Percentiles rank a stretch among this genome's conserved stretches.
These are phyloP conservation scores for Rhynchophorus ferrugineus DNA, from an alignment of 1,140 invertebrate genomes.

Conservation along the genomic window DNA sequence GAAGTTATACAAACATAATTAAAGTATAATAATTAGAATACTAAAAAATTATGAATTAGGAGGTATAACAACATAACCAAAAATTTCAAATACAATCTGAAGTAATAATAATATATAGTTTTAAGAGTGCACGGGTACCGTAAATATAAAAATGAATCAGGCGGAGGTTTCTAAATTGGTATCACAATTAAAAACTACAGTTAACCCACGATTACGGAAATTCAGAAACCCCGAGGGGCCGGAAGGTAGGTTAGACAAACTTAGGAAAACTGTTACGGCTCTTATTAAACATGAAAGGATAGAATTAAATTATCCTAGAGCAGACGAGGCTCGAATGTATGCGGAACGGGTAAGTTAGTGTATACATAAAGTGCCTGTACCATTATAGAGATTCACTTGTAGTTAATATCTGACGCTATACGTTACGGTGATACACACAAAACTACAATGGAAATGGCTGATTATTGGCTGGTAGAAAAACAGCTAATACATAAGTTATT, in stretches of 20 bases:
- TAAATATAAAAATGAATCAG: conserved; percentile 68
- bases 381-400: conserved; percentile 36
- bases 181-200: conserved; percentile 60
- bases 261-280: conserved; percentile 75
- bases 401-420: conserved; percentile 86
- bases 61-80: too few relatives aligned
- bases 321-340: conserved; percentile 82
- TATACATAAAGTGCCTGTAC: too few relatives aligned
- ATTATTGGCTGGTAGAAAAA: conserved; percentile 85
- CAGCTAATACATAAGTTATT: conserved; percentile 87
- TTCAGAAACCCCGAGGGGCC: conserved; percentile 63
- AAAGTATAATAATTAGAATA: too few relatives aligned
- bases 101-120: too few relatives aligned
- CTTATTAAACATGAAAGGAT: conserved; percentile 84
- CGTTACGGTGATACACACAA: conserved; percentile 75
- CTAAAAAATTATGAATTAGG: too few relatives aligned
- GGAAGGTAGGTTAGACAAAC: conserved; percentile 64
- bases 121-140: too few relatives aligned
- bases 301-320: conserved; percentile 67
- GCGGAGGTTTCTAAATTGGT: conserved; percentile 65
- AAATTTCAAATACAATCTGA: too few relatives aligned
- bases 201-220: conserved; percentile 51
- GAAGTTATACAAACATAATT: too few relatives aligned
- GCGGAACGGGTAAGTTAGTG: conserved; percentile 73
- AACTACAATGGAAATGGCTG: conserved; percentile 81